These are phyloP conservation scores for Argyra leucocephala DNA, from an alignment of 2,888 invertebrate species.

Conservation along the genomic window DNA sequence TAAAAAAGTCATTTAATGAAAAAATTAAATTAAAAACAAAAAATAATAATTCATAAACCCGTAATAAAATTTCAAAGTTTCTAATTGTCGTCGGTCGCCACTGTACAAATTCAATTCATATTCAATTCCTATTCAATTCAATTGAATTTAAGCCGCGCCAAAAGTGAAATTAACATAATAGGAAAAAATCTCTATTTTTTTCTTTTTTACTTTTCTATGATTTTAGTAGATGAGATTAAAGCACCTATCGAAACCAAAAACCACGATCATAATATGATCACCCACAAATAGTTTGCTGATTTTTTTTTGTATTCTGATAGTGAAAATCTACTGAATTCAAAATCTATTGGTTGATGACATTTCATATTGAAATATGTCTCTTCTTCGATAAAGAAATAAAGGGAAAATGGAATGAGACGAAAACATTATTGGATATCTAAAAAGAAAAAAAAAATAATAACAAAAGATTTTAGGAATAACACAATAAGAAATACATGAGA, in stretches of 20 bases:
- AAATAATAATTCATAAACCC: no score
- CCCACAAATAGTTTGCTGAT: background rate
- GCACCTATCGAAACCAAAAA: background rate
- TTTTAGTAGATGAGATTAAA: no score
- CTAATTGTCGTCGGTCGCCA: no score
- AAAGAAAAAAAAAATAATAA: background rate
- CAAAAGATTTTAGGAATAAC: background rate
- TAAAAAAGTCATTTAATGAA: no score
- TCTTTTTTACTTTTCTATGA: background rate
- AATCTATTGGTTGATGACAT: no score
- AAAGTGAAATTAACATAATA: no score
- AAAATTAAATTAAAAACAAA: no score
- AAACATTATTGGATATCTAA: background rate
- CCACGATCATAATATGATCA: constrained; percentile 1
- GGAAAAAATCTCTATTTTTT: no score
- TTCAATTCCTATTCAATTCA: no score
- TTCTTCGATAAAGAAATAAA: background rate
- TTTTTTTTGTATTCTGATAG: background rate
- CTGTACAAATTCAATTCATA: no score
- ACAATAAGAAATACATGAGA: background rate
- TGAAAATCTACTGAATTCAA: background rate
- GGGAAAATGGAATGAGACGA: background rate
- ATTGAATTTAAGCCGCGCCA: no score
- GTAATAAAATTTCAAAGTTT: no score
- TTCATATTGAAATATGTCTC: background rate